Evolutionary conservation across 2,113 vertebrate genomes (phyloP).

Genomic region (Piprites chloris): DNA sequence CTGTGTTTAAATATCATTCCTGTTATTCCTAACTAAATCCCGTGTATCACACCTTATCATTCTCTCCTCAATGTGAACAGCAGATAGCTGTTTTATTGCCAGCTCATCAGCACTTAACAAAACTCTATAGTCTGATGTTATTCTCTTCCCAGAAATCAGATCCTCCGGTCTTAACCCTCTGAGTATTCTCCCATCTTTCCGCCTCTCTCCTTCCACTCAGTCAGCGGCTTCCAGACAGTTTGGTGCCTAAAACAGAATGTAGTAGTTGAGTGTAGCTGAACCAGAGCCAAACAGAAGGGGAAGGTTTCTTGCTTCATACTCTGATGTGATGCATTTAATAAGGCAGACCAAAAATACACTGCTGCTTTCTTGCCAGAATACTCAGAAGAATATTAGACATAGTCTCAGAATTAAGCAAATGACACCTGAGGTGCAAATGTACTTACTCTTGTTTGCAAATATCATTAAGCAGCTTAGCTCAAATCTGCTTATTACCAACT

Average conservation of each 20-base stretch:
- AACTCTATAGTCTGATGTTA: neutral
- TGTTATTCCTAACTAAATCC: neutral
- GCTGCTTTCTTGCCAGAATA: neutral
- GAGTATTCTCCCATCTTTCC: neutral
- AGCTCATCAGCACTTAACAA: neutral
- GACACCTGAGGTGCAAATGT: neutral
- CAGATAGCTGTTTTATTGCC: neutral
- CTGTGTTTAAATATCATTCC: neutral
- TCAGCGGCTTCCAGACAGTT: conserved; percentile 10
- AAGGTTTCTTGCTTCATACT: neutral
- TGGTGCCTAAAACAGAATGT: conserved; percentile 15
- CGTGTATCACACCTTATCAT: neutral
- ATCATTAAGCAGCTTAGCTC: neutral
- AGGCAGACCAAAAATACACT: neutral
- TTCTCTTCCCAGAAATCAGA: conserved; percentile 9
- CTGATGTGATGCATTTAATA: neutral
- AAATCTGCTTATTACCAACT: neutral
- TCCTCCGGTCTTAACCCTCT: neutral
- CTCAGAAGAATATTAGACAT: neutral
- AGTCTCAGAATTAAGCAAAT: neutral
- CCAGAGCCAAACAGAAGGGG: neutral
- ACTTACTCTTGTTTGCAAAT: neutral
- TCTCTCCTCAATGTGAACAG: neutral
- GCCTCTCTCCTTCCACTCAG: neutral
- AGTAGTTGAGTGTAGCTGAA: neutral